Conservation (phyloP, 2,797 vertebrate species). For the Microtus obscurus region DNA sequence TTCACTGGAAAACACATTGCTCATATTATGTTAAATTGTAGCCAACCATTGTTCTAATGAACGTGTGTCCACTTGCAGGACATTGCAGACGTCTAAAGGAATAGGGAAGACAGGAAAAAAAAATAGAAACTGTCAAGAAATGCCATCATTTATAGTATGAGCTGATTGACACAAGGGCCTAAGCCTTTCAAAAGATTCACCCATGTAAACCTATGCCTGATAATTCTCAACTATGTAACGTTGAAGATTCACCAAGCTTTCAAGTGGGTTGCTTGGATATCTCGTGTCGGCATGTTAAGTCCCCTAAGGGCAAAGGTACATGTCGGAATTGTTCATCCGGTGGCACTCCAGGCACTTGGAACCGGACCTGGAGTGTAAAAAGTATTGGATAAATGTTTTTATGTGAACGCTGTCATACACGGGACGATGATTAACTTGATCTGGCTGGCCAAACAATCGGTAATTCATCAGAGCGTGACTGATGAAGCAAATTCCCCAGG, state of each 20-base stretch:
- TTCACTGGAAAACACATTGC: background rate
- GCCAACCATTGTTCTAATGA: background rate
- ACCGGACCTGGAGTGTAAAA: background rate
- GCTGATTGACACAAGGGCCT: background rate
- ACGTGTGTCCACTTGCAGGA: background rate
- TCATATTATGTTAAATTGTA: background rate
- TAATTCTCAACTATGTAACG: background rate
- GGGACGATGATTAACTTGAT: constrained; percentile 30
- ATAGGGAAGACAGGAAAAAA: background rate
- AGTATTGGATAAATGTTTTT: background rate
- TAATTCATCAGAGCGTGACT: background rate
- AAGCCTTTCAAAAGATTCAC: background rate
- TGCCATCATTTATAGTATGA: background rate
- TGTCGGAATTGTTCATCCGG: background rate
- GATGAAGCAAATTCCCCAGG: background rate
- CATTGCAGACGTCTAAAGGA: background rate
- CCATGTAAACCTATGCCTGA: background rate
- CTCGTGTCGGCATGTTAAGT: background rate
- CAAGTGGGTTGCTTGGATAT: background rate
- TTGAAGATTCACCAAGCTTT: background rate
- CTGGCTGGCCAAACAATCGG: background rate
- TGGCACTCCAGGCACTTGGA: background rate
- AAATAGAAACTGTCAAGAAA: constrained; percentile 26
- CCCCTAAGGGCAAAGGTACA: background rate
- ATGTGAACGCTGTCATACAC: background rate